A percentile compares a stretch with the other conserved stretches of the same genome.
These are phyloP conservation scores for Clamator glandarius DNA, from an alignment of 2,797 vertebrate genomes.

Conservation along the genomic window DNA sequence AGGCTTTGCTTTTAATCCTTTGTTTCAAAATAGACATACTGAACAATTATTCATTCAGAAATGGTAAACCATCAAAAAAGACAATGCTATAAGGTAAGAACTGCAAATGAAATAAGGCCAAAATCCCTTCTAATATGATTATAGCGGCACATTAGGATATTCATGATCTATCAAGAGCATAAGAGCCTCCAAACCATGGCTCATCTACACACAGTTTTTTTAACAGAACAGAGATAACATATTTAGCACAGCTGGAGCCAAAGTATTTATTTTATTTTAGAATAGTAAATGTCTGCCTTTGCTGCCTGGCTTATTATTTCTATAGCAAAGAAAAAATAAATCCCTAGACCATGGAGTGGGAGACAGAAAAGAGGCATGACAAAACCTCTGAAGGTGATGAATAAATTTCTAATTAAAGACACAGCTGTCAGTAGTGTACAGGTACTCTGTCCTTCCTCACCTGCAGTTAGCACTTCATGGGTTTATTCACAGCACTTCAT, in stretches of 20 bases:
- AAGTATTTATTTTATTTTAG: background rate
- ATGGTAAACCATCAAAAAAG: background rate
- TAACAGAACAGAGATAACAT: background rate
- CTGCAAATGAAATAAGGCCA: background rate
- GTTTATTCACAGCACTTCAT: background rate
- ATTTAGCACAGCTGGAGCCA: background rate
- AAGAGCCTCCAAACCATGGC: background rate
- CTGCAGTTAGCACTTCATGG: background rate
- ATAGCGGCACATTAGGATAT: background rate
- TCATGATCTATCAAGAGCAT: background rate
- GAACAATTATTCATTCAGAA: slow-evolving; percentile 1
- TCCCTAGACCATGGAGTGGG: background rate
- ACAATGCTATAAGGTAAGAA: background rate
- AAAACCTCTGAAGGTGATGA: background rate
- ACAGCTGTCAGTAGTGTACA: background rate
- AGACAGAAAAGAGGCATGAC: background rate
- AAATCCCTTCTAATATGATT: background rate
- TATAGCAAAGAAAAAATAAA: background rate
- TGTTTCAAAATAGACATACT: background rate
- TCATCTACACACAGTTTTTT: background rate
- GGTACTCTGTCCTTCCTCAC: background rate
- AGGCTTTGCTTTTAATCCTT: background rate
- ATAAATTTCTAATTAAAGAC: background rate
- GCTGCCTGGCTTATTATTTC: background rate
- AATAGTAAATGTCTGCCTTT: background rate